A percentile compares a stretch with the other conserved stretches of the same genome.
Conservation (phyloP, 2,888 invertebrate species). For the Heliconius cydno region DNA sequence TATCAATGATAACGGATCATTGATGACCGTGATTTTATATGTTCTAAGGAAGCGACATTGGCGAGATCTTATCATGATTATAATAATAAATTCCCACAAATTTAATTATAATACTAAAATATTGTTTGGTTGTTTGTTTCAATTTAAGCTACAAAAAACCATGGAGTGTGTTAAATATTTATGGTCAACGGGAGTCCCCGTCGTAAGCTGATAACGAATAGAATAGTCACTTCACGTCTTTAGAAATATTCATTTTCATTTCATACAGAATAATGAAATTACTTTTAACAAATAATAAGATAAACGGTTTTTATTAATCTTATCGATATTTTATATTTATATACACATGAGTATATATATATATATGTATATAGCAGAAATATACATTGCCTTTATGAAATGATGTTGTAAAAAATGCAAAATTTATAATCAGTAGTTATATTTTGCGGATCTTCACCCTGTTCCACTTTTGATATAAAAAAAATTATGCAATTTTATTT, state of each 20-base stretch:
- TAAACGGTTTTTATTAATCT: background rate
- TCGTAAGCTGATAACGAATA: background rate
- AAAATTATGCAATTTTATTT: no score
- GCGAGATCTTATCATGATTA: slow-evolving; percentile 45
- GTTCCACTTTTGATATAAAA: no score
- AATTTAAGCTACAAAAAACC: background rate
- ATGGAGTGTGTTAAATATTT: background rate
- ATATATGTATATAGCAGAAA: background rate
- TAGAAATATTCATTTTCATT: no score
- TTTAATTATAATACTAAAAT: slow-evolving; percentile 15
- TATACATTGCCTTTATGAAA: no score
- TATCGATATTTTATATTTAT: background rate
- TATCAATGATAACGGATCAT: slow-evolving; percentile 50
- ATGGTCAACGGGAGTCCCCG: background rate
- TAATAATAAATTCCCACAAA: slow-evolving; percentile 22
- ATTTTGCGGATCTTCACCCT: background rate
- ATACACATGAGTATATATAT: background rate
- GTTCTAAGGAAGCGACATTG: slow-evolving; percentile 51
- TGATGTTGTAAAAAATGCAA: no score
- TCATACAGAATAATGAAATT: background rate
- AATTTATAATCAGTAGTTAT: no score
- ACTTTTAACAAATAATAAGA: background rate
- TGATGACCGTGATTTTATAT: slow-evolving; percentile 54
- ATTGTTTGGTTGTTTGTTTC: background rate
- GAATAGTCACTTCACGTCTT: background rate